phyloP scores from a whole-genome alignment of 2,113 vertebrate species.

The Nothocercus julius region DNA sequence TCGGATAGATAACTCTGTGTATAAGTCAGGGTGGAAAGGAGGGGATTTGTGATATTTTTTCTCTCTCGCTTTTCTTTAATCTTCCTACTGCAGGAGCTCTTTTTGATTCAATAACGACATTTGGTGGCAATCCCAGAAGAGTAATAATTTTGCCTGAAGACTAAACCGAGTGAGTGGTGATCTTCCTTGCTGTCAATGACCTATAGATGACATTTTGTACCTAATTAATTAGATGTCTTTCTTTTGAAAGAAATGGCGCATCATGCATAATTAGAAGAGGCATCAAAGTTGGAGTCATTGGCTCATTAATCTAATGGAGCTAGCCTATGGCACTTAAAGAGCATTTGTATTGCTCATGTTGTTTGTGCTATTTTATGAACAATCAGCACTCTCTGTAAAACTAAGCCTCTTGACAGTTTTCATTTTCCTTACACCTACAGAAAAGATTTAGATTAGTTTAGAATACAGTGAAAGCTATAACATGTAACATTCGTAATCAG shows the following conservation, averaged over 20 bases:
- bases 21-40: slow-evolving; percentile 1
- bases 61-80: slow-evolving; percentile 46
- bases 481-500: neutral
- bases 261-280: slow-evolving; percentile 79
- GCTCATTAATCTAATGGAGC: slow-evolving; percentile 78
- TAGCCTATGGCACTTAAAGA: slow-evolving; percentile 66
- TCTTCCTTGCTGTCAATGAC: slow-evolving; percentile 78
- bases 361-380: slow-evolving; percentile 62
- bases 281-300: slow-evolving; percentile 71
- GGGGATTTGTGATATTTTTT: slow-evolving; percentile 21
- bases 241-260: slow-evolving; percentile 71
- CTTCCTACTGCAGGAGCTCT: slow-evolving; percentile 26
- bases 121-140: slow-evolving; percentile 73
- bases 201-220: slow-evolving; percentile 83
- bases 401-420: slow-evolving; percentile 24
- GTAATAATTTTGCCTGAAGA: slow-evolving; percentile 71
- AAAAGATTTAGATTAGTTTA: slow-evolving; percentile 6
- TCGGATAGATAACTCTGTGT: neutral
- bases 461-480: neutral
- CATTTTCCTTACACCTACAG: neutral
- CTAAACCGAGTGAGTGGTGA: slow-evolving; percentile 65
- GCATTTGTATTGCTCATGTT: slow-evolving; percentile 62
- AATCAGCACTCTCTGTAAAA: slow-evolving; percentile 54
- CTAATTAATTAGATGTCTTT: slow-evolving; percentile 80
- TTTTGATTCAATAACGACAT: slow-evolving; percentile 76